phyloP scores from a whole-genome alignment of 1,140 invertebrate species.

The Drosophila nasuta region DNA sequence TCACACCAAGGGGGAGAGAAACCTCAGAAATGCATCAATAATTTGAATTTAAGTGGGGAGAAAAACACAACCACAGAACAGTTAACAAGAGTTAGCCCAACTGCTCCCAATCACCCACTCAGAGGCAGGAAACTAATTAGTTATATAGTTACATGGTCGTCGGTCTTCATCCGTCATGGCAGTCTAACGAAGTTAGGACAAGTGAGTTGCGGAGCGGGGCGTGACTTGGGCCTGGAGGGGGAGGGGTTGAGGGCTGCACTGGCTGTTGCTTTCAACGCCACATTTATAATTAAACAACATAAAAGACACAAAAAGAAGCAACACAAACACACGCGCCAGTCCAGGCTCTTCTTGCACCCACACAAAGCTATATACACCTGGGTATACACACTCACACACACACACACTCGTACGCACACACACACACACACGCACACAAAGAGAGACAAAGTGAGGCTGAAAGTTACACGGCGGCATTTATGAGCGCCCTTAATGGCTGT shows the following conservation, averaged over 20 bases:
- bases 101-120: slow-evolving; percentile 15
- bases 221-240: too few relatives aligned
- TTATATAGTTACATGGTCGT: slow-evolving; percentile 61
- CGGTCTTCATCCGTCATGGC: slow-evolving; percentile 72
- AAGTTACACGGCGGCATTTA: slow-evolving; percentile 79
- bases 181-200: slow-evolving; percentile 2
- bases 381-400: slow-evolving; percentile 20
- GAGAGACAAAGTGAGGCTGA: slow-evolving; percentile 46
- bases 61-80: slow-evolving; percentile 14
- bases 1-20: slow-evolving; percentile 18
- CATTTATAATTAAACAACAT: slow-evolving; percentile 83
- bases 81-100: neutral
- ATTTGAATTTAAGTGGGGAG: slow-evolving; percentile 68
- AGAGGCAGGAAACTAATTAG: slow-evolving; percentile 66
- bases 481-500: slow-evolving; percentile 80
- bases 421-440: slow-evolving; percentile 19
- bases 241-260: neutral
- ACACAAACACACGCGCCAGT: slow-evolving; percentile 39
- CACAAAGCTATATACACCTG: slow-evolving; percentile 29
- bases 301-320: slow-evolving; percentile 79
- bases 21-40: slow-evolving; percentile 75
- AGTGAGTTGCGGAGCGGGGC: slow-evolving; percentile 3
- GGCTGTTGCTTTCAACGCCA: slow-evolving; percentile 70
- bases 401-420: slow-evolving; percentile 8
- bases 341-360: slow-evolving; percentile 33